Percentiles rank a stretch among this genome's conserved stretches.
These are phyloP conservation scores for Caenorhabditis sinica DNA, from an alignment of 2,888 invertebrate genomes.

Conservation along the genomic window DNA sequence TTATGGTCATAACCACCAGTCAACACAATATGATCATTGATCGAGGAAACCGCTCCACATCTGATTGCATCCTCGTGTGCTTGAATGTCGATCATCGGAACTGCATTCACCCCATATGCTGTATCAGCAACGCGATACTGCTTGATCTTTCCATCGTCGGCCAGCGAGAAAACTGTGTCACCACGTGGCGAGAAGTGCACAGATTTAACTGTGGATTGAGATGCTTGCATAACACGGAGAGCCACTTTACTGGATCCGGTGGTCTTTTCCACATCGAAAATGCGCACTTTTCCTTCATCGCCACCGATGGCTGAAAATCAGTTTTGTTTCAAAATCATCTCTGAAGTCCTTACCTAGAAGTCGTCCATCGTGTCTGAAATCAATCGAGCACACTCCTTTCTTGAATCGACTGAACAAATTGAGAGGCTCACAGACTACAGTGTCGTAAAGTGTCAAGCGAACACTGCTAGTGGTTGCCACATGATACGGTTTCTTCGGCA, in stretches of 20 bases:
- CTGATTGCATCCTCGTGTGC: conserved; percentile 81
- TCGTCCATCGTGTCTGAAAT: conserved; percentile 84
- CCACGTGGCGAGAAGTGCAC: conserved; percentile 68
- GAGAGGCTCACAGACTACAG: conserved; percentile 75
- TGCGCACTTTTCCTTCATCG: conserved; percentile 91
- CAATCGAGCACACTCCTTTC: conserved; percentile 84
- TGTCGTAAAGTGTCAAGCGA: conserved; percentile 78
- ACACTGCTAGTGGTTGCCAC: conserved; percentile 94
- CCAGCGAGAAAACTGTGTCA: conserved; percentile 73
- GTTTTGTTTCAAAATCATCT: background rate
- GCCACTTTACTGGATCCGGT: conserved; percentile 87
- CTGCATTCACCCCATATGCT: conserved; percentile 64
- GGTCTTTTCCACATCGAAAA: conserved; percentile 90
- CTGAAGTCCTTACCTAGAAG: conserved; percentile 83
- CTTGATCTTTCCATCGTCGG: conserved; percentile 81
- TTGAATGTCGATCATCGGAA: conserved; percentile 64
- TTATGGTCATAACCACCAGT: conserved; percentile 84
- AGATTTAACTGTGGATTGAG: conserved; percentile 59
- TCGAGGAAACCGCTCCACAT: conserved; percentile 71
- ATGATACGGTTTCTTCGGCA: conserved; percentile 92
- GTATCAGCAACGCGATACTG: conserved; percentile 76
- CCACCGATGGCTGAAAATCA: conserved; percentile 88
- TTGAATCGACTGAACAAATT: conserved; percentile 84
- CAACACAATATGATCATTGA: conserved; percentile 76
- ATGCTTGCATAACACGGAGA: conserved; percentile 69